A percentile compares a stretch with the other conserved stretches of the same genome.
phyloP scores from a whole-genome alignment of 1,140 invertebrate genomes.

The Tetranychus cinnabarinus region DNA sequence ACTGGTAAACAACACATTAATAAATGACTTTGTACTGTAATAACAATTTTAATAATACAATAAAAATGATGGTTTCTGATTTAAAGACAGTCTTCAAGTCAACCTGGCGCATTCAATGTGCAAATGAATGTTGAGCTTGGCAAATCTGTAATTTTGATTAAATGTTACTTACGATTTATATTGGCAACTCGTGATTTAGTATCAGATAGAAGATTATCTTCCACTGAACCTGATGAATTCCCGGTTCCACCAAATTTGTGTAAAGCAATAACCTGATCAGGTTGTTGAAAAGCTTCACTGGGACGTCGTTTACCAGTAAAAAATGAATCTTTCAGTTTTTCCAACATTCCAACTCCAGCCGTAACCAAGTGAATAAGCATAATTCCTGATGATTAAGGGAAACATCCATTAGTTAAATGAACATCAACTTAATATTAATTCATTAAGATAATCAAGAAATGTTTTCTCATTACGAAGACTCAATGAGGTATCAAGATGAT shows the following conservation, averaged over 20 bases:
- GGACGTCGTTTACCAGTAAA: constrained; percentile 2
- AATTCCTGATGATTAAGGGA: constrained; percentile 26
- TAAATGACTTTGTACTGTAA: no score
- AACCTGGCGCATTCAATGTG: not conserved
- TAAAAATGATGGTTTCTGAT: no score
- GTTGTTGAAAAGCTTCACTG: not conserved
- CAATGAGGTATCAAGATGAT: no score
- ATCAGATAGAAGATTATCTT: not conserved
- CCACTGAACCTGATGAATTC: no score
- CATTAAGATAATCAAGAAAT: no score
- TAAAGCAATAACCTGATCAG: not conserved
- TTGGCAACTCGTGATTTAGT: not conserved
- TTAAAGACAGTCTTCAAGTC: no score
- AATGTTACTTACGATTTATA: not conserved
- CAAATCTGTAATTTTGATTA: not conserved
- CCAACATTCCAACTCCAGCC: constrained; percentile 58
- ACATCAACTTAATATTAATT: no score
- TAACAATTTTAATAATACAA: no score
- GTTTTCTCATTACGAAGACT: no score
- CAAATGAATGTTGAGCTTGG: not conserved
- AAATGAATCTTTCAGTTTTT: constrained; percentile 61
- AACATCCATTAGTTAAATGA: not conserved
- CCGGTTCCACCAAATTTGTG: not conserved
- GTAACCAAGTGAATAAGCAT: constrained; percentile 67
- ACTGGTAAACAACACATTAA: no score